Conservation (phyloP, 2,797 vertebrate species). For the Melanotaenia boesemani region DNA sequence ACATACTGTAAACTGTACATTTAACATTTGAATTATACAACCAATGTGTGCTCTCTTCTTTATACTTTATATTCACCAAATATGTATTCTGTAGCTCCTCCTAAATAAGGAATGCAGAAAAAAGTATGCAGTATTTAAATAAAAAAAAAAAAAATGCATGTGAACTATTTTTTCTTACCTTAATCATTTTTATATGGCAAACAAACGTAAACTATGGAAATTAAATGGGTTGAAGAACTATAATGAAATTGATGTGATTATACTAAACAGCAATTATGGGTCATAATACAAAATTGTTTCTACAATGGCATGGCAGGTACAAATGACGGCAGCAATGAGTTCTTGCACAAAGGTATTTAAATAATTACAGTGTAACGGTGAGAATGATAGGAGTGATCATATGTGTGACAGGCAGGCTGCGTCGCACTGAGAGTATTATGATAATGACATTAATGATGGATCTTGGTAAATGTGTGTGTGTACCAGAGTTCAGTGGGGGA, state of each 20-base stretch:
- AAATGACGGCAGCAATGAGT: constrained; percentile 52
- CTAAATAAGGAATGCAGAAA: neutral
- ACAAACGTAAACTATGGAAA: constrained; percentile 14
- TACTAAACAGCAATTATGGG: constrained; percentile 42
- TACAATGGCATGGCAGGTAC: constrained; percentile 53
- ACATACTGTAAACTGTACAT: too few species aligned
- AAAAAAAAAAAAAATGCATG: neutral
- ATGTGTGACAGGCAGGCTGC: constrained; percentile 75
- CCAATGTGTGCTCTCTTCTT: neutral
- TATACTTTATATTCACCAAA: neutral
- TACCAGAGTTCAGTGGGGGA: constrained; percentile 70
- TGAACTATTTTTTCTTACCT: neutral
- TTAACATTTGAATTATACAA: too few species aligned
- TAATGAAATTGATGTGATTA: constrained; percentile 41
- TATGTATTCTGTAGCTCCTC: neutral
- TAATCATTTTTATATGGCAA: constrained; percentile 17
- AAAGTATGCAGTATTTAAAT: neutral
- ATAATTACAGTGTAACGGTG: constrained; percentile 67
- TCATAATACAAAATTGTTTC: constrained; percentile 53
- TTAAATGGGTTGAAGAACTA: neutral
- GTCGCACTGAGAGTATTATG: constrained; percentile 75
- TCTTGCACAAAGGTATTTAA: constrained; percentile 64
- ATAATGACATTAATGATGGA: constrained; percentile 81
- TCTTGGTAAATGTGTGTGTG: constrained; percentile 69
- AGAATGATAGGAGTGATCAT: constrained; percentile 75